phyloP scores from a whole-genome alignment of 2,797 vertebrate genomes.

The Huso huso region DNA sequence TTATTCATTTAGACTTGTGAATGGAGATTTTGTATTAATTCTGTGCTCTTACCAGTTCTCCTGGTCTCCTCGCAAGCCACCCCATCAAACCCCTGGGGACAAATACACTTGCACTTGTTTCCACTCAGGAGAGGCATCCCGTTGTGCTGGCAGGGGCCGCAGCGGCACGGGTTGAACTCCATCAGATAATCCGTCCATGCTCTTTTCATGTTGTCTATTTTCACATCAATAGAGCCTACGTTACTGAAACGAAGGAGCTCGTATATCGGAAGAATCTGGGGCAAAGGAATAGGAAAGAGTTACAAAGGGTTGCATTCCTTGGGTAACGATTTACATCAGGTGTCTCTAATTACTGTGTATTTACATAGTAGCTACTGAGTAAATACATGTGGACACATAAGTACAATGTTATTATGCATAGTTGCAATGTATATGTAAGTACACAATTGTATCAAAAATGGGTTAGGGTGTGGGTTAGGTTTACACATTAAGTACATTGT shows the following conservation, averaged over 20 bases:
- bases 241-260: conserved; percentile 65
- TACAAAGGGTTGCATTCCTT: no score
- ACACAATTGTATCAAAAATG: no score
- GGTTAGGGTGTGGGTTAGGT: no score
- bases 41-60: conserved; percentile 32
- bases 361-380: no score
- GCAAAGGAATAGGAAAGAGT: background rate
- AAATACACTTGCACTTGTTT: conserved; percentile 67
- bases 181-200: conserved; percentile 68
- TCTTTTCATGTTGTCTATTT: conserved; percentile 57
- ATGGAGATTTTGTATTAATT: no score
- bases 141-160: conserved; percentile 67
- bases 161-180: conserved; percentile 76
- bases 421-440: no score
- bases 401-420: no score
- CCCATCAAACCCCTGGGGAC: conserved; percentile 53
- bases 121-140: conserved; percentile 61
- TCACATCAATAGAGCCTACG: conserved; percentile 43
- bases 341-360: no score
- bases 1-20: no score
- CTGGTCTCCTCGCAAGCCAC: conserved; percentile 47
- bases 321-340: no score
- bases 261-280: conserved; percentile 71
- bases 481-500: no score
- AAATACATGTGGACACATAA: no score